A percentile compares a stretch with the other conserved stretches of the same genome.
Conservation (phyloP, 2,113 vertebrate species). For the Entelurus aequoreus region DNA sequence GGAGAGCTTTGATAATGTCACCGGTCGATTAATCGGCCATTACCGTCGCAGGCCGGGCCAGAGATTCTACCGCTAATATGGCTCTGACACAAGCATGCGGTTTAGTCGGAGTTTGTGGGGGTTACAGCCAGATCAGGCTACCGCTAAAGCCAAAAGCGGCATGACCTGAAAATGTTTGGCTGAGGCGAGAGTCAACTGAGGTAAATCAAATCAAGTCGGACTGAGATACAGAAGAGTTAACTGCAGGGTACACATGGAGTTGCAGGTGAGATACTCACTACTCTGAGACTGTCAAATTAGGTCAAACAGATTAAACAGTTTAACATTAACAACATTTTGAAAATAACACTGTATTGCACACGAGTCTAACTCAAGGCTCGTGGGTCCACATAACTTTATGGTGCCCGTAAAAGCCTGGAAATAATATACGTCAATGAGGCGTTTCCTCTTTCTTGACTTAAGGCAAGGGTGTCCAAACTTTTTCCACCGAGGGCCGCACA, state of each 20-base stretch:
- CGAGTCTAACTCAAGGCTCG: no score
- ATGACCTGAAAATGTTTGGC: constrained; percentile 24
- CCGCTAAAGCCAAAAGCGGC: constrained; percentile 21
- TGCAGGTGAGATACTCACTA: constrained; percentile 18
- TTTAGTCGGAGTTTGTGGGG: constrained; percentile 13
- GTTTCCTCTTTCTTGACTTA: no score
- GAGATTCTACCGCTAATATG: constrained; percentile 45
- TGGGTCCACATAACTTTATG: no score
- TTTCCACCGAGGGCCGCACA: no score
- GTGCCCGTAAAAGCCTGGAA: no score
- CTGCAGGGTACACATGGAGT: constrained; percentile 28
- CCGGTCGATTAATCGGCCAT: constrained; percentile 59
- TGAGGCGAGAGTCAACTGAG: constrained; percentile 29
- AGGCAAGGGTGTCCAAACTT: no score
- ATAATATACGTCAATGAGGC: no score
- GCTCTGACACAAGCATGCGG: constrained; percentile 24
- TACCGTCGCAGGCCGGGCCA: constrained; percentile 41
- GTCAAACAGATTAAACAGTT: background rate
- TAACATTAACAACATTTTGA: background rate
- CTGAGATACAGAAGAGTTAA: constrained; percentile 22
- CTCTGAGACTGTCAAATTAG: constrained; percentile 13
- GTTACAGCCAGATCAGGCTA: constrained; percentile 48
- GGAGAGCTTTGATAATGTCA: constrained; percentile 53
- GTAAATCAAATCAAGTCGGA: constrained; percentile 38
- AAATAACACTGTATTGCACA: no score